These are phyloP conservation scores for Pocillopora damicornis DNA, from an alignment of 64 coral and sea anemone genomes.

Conservation along the genomic window DNA sequence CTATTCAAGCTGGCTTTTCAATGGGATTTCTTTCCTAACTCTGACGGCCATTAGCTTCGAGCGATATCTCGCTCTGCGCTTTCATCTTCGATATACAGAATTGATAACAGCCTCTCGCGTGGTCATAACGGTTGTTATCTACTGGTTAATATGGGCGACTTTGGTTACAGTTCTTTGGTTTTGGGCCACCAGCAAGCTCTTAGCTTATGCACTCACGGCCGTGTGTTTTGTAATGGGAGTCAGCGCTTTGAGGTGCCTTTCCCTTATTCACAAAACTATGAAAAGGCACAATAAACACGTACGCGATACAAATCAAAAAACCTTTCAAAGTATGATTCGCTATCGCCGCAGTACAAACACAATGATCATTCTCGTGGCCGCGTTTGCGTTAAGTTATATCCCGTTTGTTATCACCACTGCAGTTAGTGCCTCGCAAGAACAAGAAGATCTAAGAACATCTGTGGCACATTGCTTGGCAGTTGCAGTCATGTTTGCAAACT, in stretches of 20 bases:
- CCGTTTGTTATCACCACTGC: conserved; percentile 12
- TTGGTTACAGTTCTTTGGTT: conserved; percentile 28
- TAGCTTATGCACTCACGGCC: neutral
- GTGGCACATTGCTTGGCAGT: conserved; percentile 10
- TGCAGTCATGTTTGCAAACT: conserved; percentile 3
- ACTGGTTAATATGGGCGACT: conserved; percentile 41
- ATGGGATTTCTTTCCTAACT: conserved; percentile 79
- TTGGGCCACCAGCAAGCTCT: neutral
- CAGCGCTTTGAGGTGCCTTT: neutral
- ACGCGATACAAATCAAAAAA: neutral
- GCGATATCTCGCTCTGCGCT: conserved; percentile 61
- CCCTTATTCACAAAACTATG: neutral
- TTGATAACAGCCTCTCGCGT: conserved; percentile 51
- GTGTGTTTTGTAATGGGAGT: neutral
- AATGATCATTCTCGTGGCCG: conserved; percentile 23
- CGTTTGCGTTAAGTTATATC: conserved; percentile 10
- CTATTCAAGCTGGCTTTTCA: conserved; percentile 57
- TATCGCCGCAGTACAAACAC: conserved; percentile 21
- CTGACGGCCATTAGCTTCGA: conserved; percentile 73
- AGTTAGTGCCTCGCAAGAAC: conserved; percentile 13
- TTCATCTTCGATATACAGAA: conserved; percentile 71
- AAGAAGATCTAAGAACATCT: conserved; percentile 12
- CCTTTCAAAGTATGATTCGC: neutral
- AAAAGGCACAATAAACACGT: conserved; percentile 21
- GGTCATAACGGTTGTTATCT: conserved; percentile 25